Base-by-base conservation (phyloP, 2,888 invertebrate genomes). In the Drosophila ustulata region DNA sequence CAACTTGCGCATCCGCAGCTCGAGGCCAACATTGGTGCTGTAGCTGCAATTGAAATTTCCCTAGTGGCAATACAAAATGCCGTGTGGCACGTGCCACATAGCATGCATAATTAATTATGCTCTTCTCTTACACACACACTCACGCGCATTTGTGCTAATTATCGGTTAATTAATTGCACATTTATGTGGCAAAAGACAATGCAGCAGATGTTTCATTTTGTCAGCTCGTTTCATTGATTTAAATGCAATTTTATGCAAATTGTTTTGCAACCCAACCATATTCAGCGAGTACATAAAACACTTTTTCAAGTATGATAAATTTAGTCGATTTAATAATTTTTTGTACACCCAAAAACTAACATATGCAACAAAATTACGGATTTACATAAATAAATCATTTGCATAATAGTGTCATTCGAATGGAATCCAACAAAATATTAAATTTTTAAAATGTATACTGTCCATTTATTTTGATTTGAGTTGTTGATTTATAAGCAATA, bases 111-210 rank as follows among this genome's bases (percentile, higher is more conserved):
- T 87, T 79, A 72, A 85, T 84, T 69, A 68, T 47, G 34, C 65
- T 57, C 81, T 86, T 18, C 18, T 18, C 18, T 18, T 18, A 1
- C 65, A 56, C 55, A 25, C 45, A 45, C 26, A 39, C 61, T 53
- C 18, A 3, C 26, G 9, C 13, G 13, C 25, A 72, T 84, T 78
- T 64, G 66, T 75, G 75, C 69, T 82, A 87, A 83, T 83, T 83
- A 83, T 79, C 83, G 57, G 66, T 75, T 87, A 84, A 87, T 83
- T 82, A 84, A 87, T 75, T 75, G 72, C 74, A 71, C 74, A 77
- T 77, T 78, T 66, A 77, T 74, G 53, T 75, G 66, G 18, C 52
- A 71, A 68, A 75, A 73, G 53, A 59, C 63, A 71, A 50, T 52
- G 61, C 49, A 63, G 66, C 84, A 84, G 78, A 71, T 82, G 87